Base-by-base conservation (phyloP, 2,113 vertebrate species). In the Oreochromis niloticus region DNA sequence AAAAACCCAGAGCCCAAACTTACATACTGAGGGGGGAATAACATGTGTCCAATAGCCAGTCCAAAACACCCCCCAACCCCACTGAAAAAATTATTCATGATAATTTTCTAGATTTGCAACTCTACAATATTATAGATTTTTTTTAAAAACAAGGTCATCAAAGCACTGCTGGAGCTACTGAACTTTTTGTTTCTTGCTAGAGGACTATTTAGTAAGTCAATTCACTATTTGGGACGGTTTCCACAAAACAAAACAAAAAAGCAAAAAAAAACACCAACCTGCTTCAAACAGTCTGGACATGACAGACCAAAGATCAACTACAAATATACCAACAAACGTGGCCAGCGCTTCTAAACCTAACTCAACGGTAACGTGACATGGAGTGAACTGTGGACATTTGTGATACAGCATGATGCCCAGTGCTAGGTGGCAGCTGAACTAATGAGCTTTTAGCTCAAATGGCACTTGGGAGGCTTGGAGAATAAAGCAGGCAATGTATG, bases 391-490 rank as follows among this genome's bases (percentile, higher is more conserved):
- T 50, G 55, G 48, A 48, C 17, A 61, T 24, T 48, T 91, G 81
- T 61, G 78, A 61, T 81, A 52, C 83, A 89, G 88, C 90, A 79
- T 57, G 84, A 91, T 89, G 82, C 88, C 90, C 90, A 63, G 87
- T 59, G 68, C 86, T 84, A 90, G 88, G 86, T 93, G 91, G 87
- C 93, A 89, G 91, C 91, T 91, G 71, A 91, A 90, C 92, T 94
- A 95, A 94, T 95, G 93, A 95, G 95, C 92, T 94, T 93, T 94
- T 93, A 93, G 90, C 89, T 71, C 32, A 57, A 59, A 90, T 90
- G 91, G 88, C 90, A 91, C 84, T 55, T n/a, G 46, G 75, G 84
- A 92, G 57, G 63, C 80, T 87, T 57, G 78, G 80, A 66, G 68
- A 92, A 86, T 75, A 86, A 59, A 46, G 82, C 75, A 78, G 83